phyloP scores from a whole-genome alignment of 2,888 invertebrate genomes.

The Anarsia innoxiella region DNA sequence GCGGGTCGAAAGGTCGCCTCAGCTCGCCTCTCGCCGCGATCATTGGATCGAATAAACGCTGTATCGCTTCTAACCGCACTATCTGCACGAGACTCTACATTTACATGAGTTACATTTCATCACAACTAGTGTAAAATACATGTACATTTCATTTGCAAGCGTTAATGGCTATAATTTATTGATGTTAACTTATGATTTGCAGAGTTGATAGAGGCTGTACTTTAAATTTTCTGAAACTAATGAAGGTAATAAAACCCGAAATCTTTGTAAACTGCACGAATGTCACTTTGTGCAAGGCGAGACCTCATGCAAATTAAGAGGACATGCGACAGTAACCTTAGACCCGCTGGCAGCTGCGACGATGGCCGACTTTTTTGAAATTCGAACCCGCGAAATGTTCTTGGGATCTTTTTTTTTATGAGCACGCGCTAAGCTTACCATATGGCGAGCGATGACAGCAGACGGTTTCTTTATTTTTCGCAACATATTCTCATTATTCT shows the following conservation, averaged over 20 bases:
- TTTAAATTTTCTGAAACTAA: too few species aligned
- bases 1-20: constrained; percentile 62
- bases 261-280: background rate
- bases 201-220: too few species aligned
- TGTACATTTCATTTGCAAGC: too few species aligned
- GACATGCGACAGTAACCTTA: constrained; percentile 63
- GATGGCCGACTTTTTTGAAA: constrained; percentile 53
- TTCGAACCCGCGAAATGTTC: constrained; percentile 54
- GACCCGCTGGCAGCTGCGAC: constrained; percentile 55
- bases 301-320: too few species aligned
- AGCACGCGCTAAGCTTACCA: constrained; percentile 66
- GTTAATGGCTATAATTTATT: too few species aligned
- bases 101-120: too few species aligned
- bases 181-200: too few species aligned
- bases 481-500: constrained; percentile 19
- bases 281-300: background rate
- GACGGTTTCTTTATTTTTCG: constrained; percentile 19
- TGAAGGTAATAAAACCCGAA: too few species aligned
- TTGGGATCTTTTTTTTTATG: constrained; percentile 32
- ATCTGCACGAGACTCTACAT: too few species aligned
- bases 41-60: constrained; percentile 7
- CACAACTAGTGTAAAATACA: too few species aligned
- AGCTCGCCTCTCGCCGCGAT: background rate
- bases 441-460: constrained; percentile 52
- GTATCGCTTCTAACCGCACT: too few species aligned